A percentile compares a stretch with the other conserved stretches of the same genome.
Conservation (phyloP, 2,797 vertebrate species). For the Arremon aurantiirostris region DNA sequence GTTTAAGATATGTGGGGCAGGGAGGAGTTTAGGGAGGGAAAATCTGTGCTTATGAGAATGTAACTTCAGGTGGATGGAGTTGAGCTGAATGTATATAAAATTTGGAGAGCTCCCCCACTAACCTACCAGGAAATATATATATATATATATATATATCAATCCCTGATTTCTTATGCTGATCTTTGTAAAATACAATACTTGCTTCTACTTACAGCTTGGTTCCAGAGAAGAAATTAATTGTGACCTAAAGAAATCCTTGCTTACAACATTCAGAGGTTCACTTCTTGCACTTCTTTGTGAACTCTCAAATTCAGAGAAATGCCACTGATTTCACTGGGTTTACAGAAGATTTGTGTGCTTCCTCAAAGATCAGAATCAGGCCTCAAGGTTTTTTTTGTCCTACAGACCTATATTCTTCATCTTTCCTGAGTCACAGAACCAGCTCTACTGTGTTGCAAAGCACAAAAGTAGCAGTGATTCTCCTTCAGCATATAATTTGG, state of each 20-base stretch:
- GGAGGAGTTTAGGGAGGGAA: background rate
- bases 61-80: background rate
- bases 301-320: background rate
- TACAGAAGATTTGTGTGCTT: constrained; percentile 18
- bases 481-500: background rate
- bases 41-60: background rate
- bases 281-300: background rate
- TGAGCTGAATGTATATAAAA: background rate
- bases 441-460: background rate
- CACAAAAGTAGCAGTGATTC: constrained; percentile 10
- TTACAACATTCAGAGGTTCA: background rate
- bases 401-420: background rate
- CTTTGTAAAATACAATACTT: background rate
- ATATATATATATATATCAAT: background rate
- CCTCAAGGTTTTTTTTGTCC: background rate
- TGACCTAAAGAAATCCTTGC: background rate
- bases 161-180: background rate
- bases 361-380: constrained; percentile 9
- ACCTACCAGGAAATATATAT: background rate
- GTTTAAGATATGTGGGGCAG: background rate
- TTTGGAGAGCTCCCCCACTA: background rate
- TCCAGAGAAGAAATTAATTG: background rate
- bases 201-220: background rate
- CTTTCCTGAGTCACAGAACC: constrained; percentile 3
- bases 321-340: background rate